phyloP scores from a whole-genome alignment of 2,797 vertebrate species.

The Orestias chungarensis region DNA sequence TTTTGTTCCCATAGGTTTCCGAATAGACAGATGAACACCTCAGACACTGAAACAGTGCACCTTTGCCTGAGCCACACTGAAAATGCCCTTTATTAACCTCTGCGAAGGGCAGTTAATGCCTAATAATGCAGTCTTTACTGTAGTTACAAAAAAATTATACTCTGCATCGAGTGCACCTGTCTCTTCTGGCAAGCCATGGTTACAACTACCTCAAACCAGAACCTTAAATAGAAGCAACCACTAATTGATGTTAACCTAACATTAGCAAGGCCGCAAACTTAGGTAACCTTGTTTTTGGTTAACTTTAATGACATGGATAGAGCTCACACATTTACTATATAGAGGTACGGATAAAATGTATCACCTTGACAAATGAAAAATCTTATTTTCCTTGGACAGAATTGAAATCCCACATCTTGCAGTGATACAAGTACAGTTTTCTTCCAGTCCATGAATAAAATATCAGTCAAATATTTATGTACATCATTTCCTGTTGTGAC shows the following conservation, averaged over 20 bases:
- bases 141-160: too few relatives aligned
- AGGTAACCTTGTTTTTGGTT: neutral
- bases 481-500: neutral
- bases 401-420: neutral
- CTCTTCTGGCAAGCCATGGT: neutral
- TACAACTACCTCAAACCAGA: neutral
- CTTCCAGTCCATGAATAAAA: neutral
- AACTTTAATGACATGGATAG: neutral
- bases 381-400: neutral
- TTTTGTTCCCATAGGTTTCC: neutral
- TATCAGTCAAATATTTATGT: neutral
- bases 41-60: neutral
- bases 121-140: neutral
- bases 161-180: too few relatives aligned
- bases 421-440: neutral
- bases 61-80: neutral
- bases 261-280: too few relatives aligned
- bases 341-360: neutral
- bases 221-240: neutral
- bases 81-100: too few relatives aligned
- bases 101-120: too few relatives aligned
- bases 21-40: too few relatives aligned
- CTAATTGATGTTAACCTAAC: neutral
- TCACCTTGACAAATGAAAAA: neutral
- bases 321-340: neutral